Evolutionary conservation across 2,797 vertebrate species (phyloP).

Genomic region (Gymnothorax reevesii): DNA sequence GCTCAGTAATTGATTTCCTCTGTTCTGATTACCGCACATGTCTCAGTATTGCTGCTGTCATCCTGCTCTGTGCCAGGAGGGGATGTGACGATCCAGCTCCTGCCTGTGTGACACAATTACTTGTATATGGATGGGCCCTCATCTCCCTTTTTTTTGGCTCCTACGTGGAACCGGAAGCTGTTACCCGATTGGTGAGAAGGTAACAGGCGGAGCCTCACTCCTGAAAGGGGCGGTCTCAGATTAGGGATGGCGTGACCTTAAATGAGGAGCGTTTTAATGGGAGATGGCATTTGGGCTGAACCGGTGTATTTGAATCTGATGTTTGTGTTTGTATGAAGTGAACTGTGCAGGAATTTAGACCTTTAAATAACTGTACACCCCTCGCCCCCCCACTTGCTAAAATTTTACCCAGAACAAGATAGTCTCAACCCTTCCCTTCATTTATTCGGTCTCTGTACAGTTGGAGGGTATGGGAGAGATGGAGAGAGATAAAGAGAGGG

Average conservation of each 20-base stretch:
- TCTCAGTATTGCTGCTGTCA: not conserved
- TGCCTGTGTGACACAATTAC: not conserved
- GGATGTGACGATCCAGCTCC: not conserved
- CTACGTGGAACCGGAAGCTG: not conserved
- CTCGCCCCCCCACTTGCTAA: too few species aligned
- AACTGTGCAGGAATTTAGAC: too few species aligned
- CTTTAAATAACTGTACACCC: too few species aligned
- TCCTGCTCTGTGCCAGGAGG: not conserved
- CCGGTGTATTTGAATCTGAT: not conserved
- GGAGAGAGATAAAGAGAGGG: not conserved
- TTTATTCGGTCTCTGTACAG: slow-evolving; percentile 1
- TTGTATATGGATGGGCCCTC: not conserved
- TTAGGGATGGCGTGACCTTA: not conserved
- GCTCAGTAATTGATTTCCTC: not conserved
- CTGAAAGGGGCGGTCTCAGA: slow-evolving; percentile 10
- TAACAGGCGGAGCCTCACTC: slow-evolving; percentile 3
- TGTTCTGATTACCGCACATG: not conserved
- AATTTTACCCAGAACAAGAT: not conserved
- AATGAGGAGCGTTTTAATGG: not conserved
- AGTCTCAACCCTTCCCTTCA: not conserved
- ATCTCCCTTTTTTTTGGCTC: not conserved
- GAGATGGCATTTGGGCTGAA: too few species aligned
- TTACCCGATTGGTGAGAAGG: slow-evolving; percentile 2
- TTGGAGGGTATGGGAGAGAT: not conserved
- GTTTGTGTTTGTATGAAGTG: too few species aligned